Percentiles rank a stretch among this genome's conserved stretches.
Conservation (phyloP, 2,797 vertebrate genomes). For the Cuculus canorus region DNA sequence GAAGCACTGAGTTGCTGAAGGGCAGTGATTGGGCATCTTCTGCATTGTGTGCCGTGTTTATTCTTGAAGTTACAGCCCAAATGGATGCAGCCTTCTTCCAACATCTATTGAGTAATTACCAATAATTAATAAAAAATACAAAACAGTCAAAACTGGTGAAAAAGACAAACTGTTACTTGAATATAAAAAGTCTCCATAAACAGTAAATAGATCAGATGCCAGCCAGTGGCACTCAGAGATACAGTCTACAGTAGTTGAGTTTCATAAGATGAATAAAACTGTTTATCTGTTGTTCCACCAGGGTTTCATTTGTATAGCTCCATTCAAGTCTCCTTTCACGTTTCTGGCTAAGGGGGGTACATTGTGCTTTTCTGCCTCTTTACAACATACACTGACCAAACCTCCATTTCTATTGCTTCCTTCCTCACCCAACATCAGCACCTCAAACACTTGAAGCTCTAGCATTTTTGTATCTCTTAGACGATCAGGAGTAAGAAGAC, state of each 20-base stretch:
- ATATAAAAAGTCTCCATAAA: too few relatives aligned
- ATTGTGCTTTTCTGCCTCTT: background rate
- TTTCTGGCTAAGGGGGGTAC: background rate
- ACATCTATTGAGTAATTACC: background rate
- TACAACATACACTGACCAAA: background rate
- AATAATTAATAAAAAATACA: background rate
- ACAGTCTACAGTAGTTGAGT: background rate
- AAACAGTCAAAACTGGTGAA: background rate
- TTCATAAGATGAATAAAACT: background rate
- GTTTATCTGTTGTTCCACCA: background rate
- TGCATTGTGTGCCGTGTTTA: accelerated
- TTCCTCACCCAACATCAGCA: background rate
- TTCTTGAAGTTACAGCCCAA: background rate
- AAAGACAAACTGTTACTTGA: background rate
- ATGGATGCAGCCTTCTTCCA: background rate
- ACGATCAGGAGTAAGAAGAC: background rate
- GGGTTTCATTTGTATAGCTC: background rate
- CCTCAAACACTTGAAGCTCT: background rate
- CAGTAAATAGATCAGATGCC: background rate
- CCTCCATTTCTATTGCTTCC: background rate
- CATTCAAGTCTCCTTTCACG: background rate
- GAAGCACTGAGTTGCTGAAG: background rate
- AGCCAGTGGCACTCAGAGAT: background rate
- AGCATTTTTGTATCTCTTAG: background rate
- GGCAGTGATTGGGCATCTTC: too few relatives aligned